Conservation (phyloP, 2,797 vertebrate species). For the Cirrhinus molitorella region DNA sequence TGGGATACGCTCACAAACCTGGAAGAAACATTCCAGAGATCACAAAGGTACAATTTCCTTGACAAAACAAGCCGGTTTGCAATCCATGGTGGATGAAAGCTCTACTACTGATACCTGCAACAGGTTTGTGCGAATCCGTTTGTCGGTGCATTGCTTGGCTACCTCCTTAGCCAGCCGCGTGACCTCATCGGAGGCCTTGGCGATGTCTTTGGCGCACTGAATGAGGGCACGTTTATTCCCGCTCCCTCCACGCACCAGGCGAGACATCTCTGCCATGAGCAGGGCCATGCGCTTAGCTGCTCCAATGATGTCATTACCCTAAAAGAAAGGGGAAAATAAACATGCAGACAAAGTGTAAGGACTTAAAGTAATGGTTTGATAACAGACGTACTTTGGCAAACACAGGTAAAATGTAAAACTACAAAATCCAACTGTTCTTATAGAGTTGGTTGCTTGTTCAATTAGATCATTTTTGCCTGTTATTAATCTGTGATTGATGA, state of each 20-base stretch:
- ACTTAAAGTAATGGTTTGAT: neutral
- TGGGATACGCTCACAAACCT: constrained; percentile 98
- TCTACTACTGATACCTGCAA: constrained; percentile 82
- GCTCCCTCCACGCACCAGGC: constrained; percentile 93
- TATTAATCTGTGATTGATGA: neutral
- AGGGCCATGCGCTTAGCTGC: constrained; percentile 98
- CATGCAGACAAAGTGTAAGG: neutral
- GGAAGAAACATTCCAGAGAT: constrained; percentile 3
- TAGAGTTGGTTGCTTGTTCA: neutral
- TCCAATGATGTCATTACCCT: constrained; percentile 99
- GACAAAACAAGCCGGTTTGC: neutral
- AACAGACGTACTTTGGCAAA: neutral
- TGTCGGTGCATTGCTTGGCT: constrained; percentile 99
- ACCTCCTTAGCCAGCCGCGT: constrained; percentile 96
- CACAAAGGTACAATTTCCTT: neutral
- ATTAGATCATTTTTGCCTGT: neutral
- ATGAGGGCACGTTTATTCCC: constrained; percentile 98
- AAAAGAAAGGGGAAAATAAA: constrained; percentile 45
- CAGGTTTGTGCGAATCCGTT: constrained; percentile 96
- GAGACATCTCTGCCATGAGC: constrained; percentile 99
- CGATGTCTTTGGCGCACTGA: constrained; percentile 99
- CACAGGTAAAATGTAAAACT: neutral
- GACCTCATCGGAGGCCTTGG: constrained; percentile 97
- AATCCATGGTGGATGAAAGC: neutral
- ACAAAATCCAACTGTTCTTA: neutral